Percentiles rank a stretch among this genome's conserved stretches.
Evolutionary conservation across 1,140 invertebrate species (phyloP).

Genomic region (Drosophila murphyi): DNA sequence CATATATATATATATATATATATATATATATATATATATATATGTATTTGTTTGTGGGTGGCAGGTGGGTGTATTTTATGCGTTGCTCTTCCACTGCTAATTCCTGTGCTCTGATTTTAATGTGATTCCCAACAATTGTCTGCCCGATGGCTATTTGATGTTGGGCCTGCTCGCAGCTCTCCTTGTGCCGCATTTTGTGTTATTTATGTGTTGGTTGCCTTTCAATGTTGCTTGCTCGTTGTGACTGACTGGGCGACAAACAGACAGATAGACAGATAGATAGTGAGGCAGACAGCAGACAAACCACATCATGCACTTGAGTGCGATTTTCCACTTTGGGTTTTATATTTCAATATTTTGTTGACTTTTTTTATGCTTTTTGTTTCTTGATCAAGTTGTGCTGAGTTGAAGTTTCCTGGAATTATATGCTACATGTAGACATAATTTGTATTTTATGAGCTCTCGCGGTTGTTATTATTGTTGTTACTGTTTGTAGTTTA

Average conservation of each 20-base stretch:
- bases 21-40: background rate
- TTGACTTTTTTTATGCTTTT: background rate
- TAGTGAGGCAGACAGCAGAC: background rate
- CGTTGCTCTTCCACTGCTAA: slow-evolving; percentile 26
- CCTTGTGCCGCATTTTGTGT: background rate
- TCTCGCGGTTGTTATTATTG: slow-evolving; percentile 13
- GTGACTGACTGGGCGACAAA: background rate
- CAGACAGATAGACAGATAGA: no score
- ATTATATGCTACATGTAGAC: slow-evolving; percentile 58
- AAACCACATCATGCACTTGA: slow-evolving; percentile 18
- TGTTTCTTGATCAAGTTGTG: slow-evolving; percentile 11
- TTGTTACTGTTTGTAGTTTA: slow-evolving; percentile 5
- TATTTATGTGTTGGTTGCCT: slow-evolving; percentile 1
- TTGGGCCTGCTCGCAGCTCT: slow-evolving; percentile 8
- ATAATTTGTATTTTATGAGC: slow-evolving; percentile 52
- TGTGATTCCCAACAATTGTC: slow-evolving; percentile 70
- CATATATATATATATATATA: background rate
- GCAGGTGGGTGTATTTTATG: slow-evolving; percentile 6
- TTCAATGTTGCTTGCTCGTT: background rate
- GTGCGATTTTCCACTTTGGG: slow-evolving; percentile 14
- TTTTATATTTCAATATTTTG: background rate
- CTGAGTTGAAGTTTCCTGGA: slow-evolving; percentile 51
- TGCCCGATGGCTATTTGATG: slow-evolving; percentile 23
- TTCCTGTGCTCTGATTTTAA: slow-evolving; percentile 72
- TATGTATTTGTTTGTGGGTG: background rate